Evolutionary conservation across 2,113 vertebrate species (phyloP), one percentile per base, ranked within the genome.

Genomic region (Lepisosteus osseus): DNA sequence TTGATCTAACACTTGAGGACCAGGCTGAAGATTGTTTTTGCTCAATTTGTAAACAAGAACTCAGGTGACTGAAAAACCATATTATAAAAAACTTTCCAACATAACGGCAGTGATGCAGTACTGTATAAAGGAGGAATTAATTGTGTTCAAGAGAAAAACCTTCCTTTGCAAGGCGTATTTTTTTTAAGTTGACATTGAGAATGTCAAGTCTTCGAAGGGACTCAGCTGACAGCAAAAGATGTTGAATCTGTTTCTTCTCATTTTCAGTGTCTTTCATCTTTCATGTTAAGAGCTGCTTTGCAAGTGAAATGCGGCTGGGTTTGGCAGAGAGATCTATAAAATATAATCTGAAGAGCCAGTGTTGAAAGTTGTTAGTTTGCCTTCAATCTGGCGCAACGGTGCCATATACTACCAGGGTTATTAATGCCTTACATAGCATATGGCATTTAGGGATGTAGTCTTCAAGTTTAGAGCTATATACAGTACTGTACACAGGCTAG

Each of bases 281-380:
- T 54, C 65, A 72, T 79, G 78, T 76, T 61, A 74, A 79, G 83
- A 83, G 76, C 84, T 86, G 79, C 80, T 90, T 89, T 87, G 84
- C 83, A 87, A 86, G 77, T 82, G 84, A 86, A 88, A 90, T 81
- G 68, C 69, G 68, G 79, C 66, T 73, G 79, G 76, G 71, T 76
- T 86, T 83, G 85, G 84, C 87, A 86, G 84, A 69, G 79, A 75
- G 81, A 84, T 86, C 79, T 84, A 83, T 86, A 82, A 84, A 86
- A 79, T 79, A 78, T 85, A 87, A 87, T 86, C 85, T 81, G 82
- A 84, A 72, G 79, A 71, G 73, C 78, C 68, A 57, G 76, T 72
- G 78, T 79, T 78, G 81, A 79, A 82, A 77, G 77, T 79, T 78
- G 76, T 85, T 83, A 75, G 79, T 79, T 80, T 78, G 69, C 79